Percentiles rank a stretch among this genome's conserved stretches.
These are phyloP conservation scores for Bombus terrestris DNA, from an alignment of 1,140 invertebrate genomes.

Conservation along the genomic window DNA sequence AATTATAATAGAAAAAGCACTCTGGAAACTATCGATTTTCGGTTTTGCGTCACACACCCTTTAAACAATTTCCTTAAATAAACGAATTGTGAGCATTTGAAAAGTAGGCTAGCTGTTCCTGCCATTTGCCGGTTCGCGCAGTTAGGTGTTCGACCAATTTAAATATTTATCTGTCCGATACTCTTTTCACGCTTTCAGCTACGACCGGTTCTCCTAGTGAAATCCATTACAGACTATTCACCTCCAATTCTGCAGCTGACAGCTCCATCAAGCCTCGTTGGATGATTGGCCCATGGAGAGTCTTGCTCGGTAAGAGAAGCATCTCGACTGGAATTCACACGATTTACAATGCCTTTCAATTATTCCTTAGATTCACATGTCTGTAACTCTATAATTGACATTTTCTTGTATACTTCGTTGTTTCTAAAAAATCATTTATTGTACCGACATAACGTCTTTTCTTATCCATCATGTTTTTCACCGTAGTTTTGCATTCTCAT, in stretches of 20 bases:
- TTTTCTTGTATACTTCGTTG: not conserved
- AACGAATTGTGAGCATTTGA: not conserved
- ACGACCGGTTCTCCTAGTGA: slow-evolving; percentile 49
- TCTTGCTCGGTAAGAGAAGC: slow-evolving; percentile 59
- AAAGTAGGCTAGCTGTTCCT: not conserved
- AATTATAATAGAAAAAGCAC: not conserved
- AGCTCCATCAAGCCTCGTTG: slow-evolving; percentile 59
- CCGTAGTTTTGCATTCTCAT: no score
- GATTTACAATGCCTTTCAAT: slow-evolving; percentile 32
- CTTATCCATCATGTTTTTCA: no score
- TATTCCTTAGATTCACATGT: slow-evolving; percentile 11
- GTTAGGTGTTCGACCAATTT: slow-evolving; percentile 49
- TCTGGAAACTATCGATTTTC: not conserved
- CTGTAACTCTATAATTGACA: not conserved
- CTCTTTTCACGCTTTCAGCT: slow-evolving; percentile 57
- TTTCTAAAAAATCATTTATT: not conserved
- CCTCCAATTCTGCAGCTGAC: slow-evolving; percentile 66
- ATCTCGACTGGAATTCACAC: slow-evolving; percentile 32
- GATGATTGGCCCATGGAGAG: slow-evolving; percentile 64
- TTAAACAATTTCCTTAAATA: not conserved
- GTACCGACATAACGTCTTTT: no score
- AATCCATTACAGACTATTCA: slow-evolving; percentile 67
- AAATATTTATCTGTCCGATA: slow-evolving; percentile 65
- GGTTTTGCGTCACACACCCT: not conserved
- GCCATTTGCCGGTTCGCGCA: not conserved